Conservation (phyloP, 2,888 invertebrate species). For the Sarcophaga carnaria region DNA sequence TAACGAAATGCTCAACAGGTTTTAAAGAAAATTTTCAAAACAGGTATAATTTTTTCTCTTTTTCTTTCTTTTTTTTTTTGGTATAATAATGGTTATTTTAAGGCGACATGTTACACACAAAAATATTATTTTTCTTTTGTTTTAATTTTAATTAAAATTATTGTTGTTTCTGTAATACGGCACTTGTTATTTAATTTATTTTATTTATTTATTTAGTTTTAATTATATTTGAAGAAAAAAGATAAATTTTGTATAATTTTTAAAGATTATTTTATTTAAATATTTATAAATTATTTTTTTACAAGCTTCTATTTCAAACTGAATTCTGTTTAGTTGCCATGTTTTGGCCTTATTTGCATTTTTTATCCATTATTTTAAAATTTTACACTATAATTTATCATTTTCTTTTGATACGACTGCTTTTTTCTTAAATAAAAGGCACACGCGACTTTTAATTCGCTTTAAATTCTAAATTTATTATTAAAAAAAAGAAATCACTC, state of each 20-base stretch:
- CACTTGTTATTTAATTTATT: conserved; percentile 47
- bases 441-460: conserved; percentile 55
- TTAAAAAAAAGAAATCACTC: conserved; percentile 37
- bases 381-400: conserved; percentile 55
- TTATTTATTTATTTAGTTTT: background rate
- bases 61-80: conserved; percentile 25
- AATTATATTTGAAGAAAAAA: too few relatives aligned
- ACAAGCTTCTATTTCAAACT: conserved; percentile 21
- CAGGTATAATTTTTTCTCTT: conserved; percentile 56
- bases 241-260: too few relatives aligned
- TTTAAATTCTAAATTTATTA: conserved; percentile 19
- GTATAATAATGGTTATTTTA: conserved; percentile 4
- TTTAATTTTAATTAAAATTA: conserved; percentile 19
- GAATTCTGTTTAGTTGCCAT: conserved; percentile 34
- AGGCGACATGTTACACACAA: conserved; percentile 50
- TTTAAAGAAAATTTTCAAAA: conserved; percentile 56
- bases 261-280: conserved; percentile 4
- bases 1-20: conserved; percentile 64
- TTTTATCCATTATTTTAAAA: conserved; percentile 24
- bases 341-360: conserved; percentile 47
- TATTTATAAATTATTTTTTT: conserved; percentile 47
- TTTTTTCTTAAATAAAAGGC: conserved; percentile 23
- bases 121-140: conserved; percentile 53
- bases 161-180: conserved; percentile 26
- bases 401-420: background rate